Evolutionary conservation across 2,888 invertebrate species (phyloP), one percentile per base, ranked within the genome.

Genomic region (Aleiodes alternator): DNA sequence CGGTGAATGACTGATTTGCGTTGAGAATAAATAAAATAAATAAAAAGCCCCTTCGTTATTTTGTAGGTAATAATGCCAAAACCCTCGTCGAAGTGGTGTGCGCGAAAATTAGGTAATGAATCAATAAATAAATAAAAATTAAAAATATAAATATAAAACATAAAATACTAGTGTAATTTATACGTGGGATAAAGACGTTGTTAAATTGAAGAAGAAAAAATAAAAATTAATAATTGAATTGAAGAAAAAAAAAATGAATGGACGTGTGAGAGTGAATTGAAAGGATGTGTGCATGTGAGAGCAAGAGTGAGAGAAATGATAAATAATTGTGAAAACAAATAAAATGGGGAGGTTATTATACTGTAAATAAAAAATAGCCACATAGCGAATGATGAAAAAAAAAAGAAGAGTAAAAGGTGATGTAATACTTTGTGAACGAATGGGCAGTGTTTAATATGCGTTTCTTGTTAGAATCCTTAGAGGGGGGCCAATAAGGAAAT

Each of bases 141-240:
- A 75, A 72, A 43, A 51, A 70, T 81, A 80, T 77, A 79, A 76
- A 81, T 79, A 80, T 75, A 79, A 7, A 23, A 48, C 23, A 48
- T 6, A 50, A 50, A 50, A 77, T 77, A 75, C 76, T 78, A 82
- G 75, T 80, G 76, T 84, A 82, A 83, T 84, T 83, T 82, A 83
- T 83, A 81, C 76, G 80, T 74, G 72, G 77, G 72, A 34, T 31
- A 57, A 50, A 69, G 80, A 72, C 29, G 56, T 79, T 80, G 82
- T 84, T 83, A 79, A 80, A 72, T 38, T 64, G 50, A 48, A 56
- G 23, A 73, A 56, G n/a, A 23, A 31, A 66, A 12, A 12, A 56
- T 64, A 43, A 55, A 66, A 66, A 55, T 11, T 53, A 64, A 51
- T 64, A 50, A 55, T 16, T 53, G 55, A 56, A 48, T 34, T 55